Percentiles rank a stretch among this genome's conserved stretches.
phyloP scores from a whole-genome alignment of 2,888 invertebrate genomes.

The Stenchaetothrips biformis region DNA sequence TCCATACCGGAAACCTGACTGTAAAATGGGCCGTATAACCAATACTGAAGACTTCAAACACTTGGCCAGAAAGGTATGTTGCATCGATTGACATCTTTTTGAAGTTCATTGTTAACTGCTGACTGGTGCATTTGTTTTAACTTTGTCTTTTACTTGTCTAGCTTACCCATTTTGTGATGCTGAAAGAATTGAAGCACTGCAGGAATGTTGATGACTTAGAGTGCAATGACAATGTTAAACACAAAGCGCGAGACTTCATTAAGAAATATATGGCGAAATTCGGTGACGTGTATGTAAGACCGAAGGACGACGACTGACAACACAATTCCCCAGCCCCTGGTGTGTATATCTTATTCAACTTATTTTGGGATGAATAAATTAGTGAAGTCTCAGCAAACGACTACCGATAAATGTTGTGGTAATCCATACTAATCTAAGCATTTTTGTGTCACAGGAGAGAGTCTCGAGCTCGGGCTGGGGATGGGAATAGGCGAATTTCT shows the following conservation, averaged over 20 bases:
- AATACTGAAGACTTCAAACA: constrained; percentile 91
- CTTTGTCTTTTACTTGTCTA: constrained; percentile 48
- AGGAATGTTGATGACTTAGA: constrained; percentile 77
- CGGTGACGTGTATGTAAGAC: constrained; percentile 70
- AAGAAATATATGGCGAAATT: constrained; percentile 95
- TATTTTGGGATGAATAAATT: too few species aligned
- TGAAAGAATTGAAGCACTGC: constrained; percentile 90
- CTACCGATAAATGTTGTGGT: not conserved
- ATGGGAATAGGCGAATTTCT: not conserved
- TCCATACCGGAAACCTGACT: constrained; percentile 80
- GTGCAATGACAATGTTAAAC: constrained; percentile 86
- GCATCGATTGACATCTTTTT: constrained; percentile 26
- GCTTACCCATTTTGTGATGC: constrained; percentile 92
- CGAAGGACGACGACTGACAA: constrained; percentile 57
- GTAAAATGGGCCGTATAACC: constrained; percentile 76
- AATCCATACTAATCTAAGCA: not conserved
- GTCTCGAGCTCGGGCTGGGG: not conserved
- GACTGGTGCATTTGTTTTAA: constrained; percentile 1
- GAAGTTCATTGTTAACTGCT: constrained; percentile 3
- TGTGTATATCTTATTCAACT: not conserved
- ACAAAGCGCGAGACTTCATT: constrained; percentile 92
- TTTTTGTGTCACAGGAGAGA: not conserved
- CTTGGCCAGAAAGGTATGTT: constrained; percentile 80
- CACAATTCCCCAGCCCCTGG: not conserved
- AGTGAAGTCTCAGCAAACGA: too few species aligned